Conservation (phyloP, 2,888 invertebrate genomes). For the Clusia tigrina region DNA sequence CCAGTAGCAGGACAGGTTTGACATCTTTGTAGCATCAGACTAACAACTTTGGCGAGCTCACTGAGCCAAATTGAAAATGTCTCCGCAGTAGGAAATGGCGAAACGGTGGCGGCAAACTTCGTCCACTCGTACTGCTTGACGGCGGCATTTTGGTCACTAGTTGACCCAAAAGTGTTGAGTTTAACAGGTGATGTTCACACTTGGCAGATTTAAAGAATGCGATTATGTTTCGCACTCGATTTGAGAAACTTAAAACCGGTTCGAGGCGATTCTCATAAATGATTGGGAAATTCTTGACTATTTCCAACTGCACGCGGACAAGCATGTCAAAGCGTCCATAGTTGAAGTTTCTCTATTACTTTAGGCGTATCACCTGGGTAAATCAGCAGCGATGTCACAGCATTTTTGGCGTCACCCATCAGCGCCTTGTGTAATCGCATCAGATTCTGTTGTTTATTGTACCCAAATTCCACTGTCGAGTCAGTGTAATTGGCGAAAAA, state of each 20-base stretch:
- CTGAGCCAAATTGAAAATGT: constrained; percentile 19
- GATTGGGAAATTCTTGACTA: constrained; percentile 21
- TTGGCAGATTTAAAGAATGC: constrained; percentile 44
- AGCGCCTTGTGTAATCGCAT: constrained; percentile 25
- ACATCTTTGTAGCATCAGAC: no score
- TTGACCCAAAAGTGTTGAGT: constrained; percentile 25
- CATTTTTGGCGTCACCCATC: constrained; percentile 23
- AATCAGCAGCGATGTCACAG: constrained; percentile 26
- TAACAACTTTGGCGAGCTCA: constrained; percentile 17
- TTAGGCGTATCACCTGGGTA: constrained; percentile 10
- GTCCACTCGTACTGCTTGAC: constrained; percentile 21
- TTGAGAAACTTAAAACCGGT: constrained; percentile 27
- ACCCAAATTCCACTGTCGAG: constrained; percentile 18
- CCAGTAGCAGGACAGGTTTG: no score
- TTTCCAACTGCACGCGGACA: constrained; percentile 21
- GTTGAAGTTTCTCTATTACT: constrained; percentile 17
- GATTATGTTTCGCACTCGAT: constrained; percentile 25
- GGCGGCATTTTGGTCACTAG: constrained; percentile 17
- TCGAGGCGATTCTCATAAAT: constrained; percentile 13
- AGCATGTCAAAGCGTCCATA: constrained; percentile 30
- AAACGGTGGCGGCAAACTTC: neutral
- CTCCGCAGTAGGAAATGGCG: neutral
- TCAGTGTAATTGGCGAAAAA: constrained; percentile 25
- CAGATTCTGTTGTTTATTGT: constrained; percentile 18
- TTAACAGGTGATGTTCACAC: constrained; percentile 28